These are phyloP conservation scores for Sciurus niger DNA, from an alignment of 2,113 vertebrate species.

Conservation along the genomic window DNA sequence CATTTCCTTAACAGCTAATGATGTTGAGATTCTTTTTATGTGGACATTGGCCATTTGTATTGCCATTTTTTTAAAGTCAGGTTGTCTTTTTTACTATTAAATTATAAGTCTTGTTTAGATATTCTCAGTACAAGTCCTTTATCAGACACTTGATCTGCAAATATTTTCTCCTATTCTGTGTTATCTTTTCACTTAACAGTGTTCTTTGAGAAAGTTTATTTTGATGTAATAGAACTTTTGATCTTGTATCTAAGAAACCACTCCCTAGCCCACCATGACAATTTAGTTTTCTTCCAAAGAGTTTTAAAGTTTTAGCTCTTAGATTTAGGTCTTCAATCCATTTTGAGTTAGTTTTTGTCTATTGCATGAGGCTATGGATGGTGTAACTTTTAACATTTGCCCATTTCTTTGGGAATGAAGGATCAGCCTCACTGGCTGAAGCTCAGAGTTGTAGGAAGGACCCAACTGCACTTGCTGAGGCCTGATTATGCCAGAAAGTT, in stretches of 20 bases:
- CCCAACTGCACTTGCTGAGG: not conserved
- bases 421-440: not conserved
- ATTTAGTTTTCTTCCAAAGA: conserved; percentile 39
- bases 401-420: conserved; percentile 5
- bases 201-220: conserved; percentile 4
- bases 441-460: not conserved
- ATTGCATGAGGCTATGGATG: not conserved
- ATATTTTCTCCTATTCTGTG: not conserved
- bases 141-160: conserved; percentile 17
- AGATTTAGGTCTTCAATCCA: not conserved
- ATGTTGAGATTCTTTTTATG: not conserved
- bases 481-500: not conserved
- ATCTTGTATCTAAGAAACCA: not conserved
- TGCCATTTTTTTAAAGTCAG: not conserved
- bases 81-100: not conserved
- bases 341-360: not conserved
- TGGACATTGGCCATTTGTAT: not conserved
- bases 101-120: conserved; percentile 18
- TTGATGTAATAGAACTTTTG: not conserved
- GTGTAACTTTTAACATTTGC: not conserved
- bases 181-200: not conserved
- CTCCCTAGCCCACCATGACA: not conserved
- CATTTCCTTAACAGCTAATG: not conserved
- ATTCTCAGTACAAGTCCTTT: not conserved
- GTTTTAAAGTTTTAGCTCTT: conserved; percentile 20